A percentile compares a stretch with the other conserved stretches of the same genome.
phyloP scores from a whole-genome alignment of 2,797 vertebrate genomes.

The Clarias pachynema region DNA sequence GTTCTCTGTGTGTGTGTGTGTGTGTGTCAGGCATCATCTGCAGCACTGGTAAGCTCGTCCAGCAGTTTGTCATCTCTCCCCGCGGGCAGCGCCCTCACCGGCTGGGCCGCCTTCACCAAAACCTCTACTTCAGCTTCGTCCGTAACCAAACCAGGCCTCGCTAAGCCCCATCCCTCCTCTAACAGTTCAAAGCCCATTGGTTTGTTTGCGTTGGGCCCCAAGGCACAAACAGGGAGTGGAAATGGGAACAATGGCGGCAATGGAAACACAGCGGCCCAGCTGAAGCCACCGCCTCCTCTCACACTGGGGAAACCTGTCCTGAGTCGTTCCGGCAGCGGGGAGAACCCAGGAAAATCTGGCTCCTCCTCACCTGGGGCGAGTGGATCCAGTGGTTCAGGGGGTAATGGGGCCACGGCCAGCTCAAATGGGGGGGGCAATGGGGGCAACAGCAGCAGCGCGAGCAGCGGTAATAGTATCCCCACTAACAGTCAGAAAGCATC shows the following conservation, averaged over 20 bases:
- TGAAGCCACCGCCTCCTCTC: constrained; percentile 14
- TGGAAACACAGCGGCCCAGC: not conserved
- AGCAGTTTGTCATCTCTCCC: constrained; percentile 10
- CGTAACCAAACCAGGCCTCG: constrained; percentile 12
- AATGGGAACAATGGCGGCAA: constrained; percentile 8
- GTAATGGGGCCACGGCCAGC: not conserved
- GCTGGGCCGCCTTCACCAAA: constrained; percentile 38
- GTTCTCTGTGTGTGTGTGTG: not conserved
- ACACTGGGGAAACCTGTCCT: constrained; percentile 26
- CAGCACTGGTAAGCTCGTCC: not conserved
- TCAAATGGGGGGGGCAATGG: constrained; percentile 8
- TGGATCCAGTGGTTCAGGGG: not conserved
- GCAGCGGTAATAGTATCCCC: not conserved
- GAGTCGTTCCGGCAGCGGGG: constrained; percentile 26
- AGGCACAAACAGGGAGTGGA: constrained; percentile 21
- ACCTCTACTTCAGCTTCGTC: constrained; percentile 1
- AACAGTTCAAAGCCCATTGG: constrained; percentile 11
- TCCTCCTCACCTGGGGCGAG: constrained; percentile 11
- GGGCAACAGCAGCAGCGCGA: not conserved
- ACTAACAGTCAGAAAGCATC: constrained; percentile 1
- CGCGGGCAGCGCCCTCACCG: constrained; percentile 24
- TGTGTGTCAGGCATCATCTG: constrained; percentile 12
- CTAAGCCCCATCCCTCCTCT: constrained; percentile 14
- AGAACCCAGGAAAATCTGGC: constrained; percentile 13
- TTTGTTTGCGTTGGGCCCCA: constrained; percentile 19